Evolutionary conservation across 2,888 invertebrate species (phyloP), one percentile per base, ranked within the genome.

Genomic region (Dolichomitus sp.): DNA sequence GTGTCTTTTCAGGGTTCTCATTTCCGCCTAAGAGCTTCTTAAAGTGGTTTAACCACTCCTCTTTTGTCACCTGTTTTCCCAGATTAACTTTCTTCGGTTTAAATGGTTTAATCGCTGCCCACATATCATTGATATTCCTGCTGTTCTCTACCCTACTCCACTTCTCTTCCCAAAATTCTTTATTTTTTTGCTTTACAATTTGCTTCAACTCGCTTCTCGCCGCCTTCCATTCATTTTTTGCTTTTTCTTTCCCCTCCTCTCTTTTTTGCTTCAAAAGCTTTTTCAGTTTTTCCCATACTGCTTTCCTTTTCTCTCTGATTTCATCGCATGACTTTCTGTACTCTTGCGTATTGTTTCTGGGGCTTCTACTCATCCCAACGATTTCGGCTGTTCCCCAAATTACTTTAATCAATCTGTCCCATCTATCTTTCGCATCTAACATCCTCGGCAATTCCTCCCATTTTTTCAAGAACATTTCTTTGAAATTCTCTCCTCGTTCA

Each of bases 91-190:
- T 61, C 30, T 57, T 45, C 4, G 33, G 33, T 45, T 19, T 72
- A 1, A 57, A 72, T 1, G 61, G 72, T 2, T 61, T 72, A 14
- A 72, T 72, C 17, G 72, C 72, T 14, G 33, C 45, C 72, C 72
- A 59, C 2, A 72, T 42, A 0, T 45, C 59, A 4, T n/a, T 57
- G 30, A 42, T 30, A 23, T 72, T 59, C 7, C 33, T 45, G 27
- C 59, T 45, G 2, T 19, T 72, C 33, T 72, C 61, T 5, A 72
- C 59, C 14, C 2, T 19, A 7, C 9, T 30, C 48, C 45, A 61
- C 14, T 61, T 48, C 33, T 59, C 59, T 17, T 57, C 59, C 30
- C 59, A 59, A 4, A 57, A n/a, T n/a, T 59, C 45, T n/a, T 17
- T 45, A 23, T 48, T 59, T 33, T 19, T 14, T 30, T 14, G 14